A percentile compares a stretch with the other conserved stretches of the same genome.
Conservation (phyloP, 2,888 invertebrate genomes). For the Ophion ellenae region DNA sequence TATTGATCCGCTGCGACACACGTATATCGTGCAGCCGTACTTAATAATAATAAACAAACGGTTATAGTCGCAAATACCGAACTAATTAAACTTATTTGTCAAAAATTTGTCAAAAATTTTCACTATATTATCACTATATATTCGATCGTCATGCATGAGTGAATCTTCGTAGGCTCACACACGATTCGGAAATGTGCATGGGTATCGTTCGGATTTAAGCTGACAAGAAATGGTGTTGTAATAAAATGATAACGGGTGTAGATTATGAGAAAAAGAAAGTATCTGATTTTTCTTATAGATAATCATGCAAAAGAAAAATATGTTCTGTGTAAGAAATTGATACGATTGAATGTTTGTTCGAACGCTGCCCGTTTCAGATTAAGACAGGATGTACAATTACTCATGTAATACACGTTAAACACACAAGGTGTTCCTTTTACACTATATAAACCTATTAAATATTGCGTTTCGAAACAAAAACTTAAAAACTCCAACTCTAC, state of each 20-base stretch:
- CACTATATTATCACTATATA: neutral
- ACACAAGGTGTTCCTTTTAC: slow-evolving; percentile 7
- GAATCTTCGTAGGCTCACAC: neutral
- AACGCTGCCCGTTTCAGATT: slow-evolving; percentile 1
- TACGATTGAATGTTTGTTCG: neutral
- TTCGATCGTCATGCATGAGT: slow-evolving; percentile 50
- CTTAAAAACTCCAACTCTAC: slow-evolving; percentile 7
- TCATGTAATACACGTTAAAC: slow-evolving; percentile 25
- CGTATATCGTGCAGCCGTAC: slow-evolving; percentile 6
- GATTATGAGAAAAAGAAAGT: too few relatives aligned
- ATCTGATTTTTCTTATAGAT: neutral
- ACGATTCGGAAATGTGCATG: slow-evolving; percentile 8
- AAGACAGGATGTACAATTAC: neutral
- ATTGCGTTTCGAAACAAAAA: slow-evolving; percentile 62
- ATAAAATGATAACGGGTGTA: neutral
- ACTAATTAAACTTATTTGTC: slow-evolving; percentile 57
- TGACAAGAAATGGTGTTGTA: neutral
- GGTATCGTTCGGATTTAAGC: slow-evolving; percentile 22
- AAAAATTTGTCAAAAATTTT: neutral
- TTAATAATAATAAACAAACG: slow-evolving; percentile 9
- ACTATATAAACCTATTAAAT: slow-evolving; percentile 68
- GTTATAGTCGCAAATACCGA: slow-evolving; percentile 50
- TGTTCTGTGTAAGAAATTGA: neutral
- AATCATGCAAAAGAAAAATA: neutral
- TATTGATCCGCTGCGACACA: slow-evolving; percentile 1